Evolutionary conservation across 2,797 vertebrate species (phyloP).

Genomic region (Pipistrellus kuhlii): DNA sequence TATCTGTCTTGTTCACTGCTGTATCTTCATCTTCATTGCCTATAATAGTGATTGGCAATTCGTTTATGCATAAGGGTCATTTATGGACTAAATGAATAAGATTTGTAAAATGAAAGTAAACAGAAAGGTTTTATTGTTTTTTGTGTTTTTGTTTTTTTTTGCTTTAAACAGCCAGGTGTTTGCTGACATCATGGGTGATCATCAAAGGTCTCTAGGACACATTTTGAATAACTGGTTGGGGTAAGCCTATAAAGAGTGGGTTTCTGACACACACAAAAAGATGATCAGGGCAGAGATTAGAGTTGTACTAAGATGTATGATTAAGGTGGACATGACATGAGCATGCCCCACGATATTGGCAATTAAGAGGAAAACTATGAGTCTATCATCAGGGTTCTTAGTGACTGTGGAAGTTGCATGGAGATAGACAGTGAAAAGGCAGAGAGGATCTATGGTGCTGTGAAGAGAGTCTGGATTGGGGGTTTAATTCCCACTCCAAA

Average conservation of each 20-base stretch:
- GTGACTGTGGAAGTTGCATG: neutral
- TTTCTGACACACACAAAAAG: conserved; percentile 1
- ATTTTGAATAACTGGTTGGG: neutral
- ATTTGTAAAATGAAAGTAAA: neutral
- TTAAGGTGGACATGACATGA: neutral
- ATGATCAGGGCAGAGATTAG: neutral
- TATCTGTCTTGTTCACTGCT: neutral
- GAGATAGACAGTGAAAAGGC: neutral
- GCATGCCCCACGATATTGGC: neutral
- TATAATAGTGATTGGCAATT: neutral
- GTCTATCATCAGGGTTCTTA: neutral
- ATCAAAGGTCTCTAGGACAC: neutral
- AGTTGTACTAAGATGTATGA: neutral
- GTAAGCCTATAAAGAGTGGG: neutral
- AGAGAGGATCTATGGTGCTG: neutral
- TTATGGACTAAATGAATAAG: neutral
- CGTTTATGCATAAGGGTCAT: neutral
- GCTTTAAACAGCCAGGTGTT: neutral
- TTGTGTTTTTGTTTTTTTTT: neutral
- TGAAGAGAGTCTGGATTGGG: neutral
- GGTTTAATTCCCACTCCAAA: neutral
- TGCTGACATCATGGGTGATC: neutral
- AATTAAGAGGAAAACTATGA: neutral
- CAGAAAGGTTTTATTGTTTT: neutral
- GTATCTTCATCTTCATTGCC: neutral